phyloP scores from a whole-genome alignment of 2,888 invertebrate species.

The Tridacna crocea region DNA sequence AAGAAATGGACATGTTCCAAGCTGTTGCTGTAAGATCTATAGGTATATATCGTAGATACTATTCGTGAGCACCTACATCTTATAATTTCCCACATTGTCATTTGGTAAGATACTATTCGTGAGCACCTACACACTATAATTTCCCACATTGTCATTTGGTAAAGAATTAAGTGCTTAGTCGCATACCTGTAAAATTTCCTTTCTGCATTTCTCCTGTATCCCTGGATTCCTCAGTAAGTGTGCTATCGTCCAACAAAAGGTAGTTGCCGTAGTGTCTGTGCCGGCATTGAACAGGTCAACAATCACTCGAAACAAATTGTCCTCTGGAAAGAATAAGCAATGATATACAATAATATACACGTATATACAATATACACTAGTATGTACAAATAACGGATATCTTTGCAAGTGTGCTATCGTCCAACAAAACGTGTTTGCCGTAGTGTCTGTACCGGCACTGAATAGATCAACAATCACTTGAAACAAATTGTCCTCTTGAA shows the following conservation, averaged over 20 bases:
- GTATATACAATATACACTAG: too few species aligned
- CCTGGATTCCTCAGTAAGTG: slow-evolving; percentile 63
- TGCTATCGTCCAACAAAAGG: slow-evolving; percentile 63
- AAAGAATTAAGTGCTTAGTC: too few species aligned
- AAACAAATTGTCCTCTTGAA: slow-evolving; percentile 57
- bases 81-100: too few species aligned
- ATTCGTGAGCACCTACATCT: too few species aligned
- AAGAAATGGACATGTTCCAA: too few species aligned
- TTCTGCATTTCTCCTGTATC: slow-evolving; percentile 60
- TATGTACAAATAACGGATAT: too few species aligned
- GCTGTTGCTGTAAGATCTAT: too few species aligned
- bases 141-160: too few species aligned
- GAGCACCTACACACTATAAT: too few species aligned
- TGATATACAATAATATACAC: too few species aligned
- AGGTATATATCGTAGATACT: too few species aligned
- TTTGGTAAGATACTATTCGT: too few species aligned
- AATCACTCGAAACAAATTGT: slow-evolving; percentile 54
- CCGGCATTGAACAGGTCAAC: slow-evolving; percentile 69
- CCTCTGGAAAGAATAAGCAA: slow-evolving; percentile 33
- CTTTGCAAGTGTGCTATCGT: slow-evolving; percentile 31
- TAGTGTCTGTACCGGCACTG: slow-evolving; percentile 71
- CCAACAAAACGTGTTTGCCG: slow-evolving; percentile 65
- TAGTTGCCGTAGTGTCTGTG: slow-evolving; percentile 67
- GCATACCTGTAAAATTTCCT: slow-evolving; percentile 56
- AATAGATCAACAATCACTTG: slow-evolving; percentile 65